phyloP scores from a whole-genome alignment of 2,888 invertebrate species.

The Atethmia centrago region DNA sequence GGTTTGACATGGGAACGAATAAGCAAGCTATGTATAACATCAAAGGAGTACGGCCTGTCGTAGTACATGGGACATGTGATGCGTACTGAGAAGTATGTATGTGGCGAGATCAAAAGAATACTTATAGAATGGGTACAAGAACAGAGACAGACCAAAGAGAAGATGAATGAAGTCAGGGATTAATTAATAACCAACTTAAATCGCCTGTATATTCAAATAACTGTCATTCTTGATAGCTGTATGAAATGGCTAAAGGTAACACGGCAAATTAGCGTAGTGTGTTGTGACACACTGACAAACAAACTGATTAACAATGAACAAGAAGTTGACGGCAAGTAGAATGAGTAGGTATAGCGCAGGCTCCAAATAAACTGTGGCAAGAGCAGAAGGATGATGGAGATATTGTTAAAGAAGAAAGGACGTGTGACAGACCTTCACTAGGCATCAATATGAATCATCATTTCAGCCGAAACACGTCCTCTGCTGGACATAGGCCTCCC shows the following conservation, averaged over 20 bases:
- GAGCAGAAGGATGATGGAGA: background rate
- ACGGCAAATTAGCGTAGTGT: background rate
- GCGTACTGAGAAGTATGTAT: background rate
- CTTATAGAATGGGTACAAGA: background rate
- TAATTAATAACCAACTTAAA: background rate
- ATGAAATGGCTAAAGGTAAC: background rate
- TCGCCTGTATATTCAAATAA: background rate
- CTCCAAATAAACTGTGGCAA: background rate
- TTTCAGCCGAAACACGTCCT: too few relatives aligned
- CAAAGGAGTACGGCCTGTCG: background rate
- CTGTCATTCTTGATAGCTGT: background rate
- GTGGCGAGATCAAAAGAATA: background rate
- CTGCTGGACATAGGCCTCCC: too few relatives aligned
- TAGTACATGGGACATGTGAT: background rate
- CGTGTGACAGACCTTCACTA: background rate
- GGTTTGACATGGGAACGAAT: background rate
- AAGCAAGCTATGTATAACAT: background rate
- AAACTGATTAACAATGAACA: background rate
- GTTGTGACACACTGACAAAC: background rate
- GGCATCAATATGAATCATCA: too few relatives aligned
- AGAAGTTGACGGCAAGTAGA: background rate
- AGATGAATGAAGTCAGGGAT: background rate
- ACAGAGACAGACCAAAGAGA: background rate
- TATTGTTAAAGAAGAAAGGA: background rate
- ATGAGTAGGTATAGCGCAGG: background rate